These are phyloP conservation scores for Hemibagrus guttatus DNA, from an alignment of 2,797 vertebrate species.

Conservation along the genomic window DNA sequence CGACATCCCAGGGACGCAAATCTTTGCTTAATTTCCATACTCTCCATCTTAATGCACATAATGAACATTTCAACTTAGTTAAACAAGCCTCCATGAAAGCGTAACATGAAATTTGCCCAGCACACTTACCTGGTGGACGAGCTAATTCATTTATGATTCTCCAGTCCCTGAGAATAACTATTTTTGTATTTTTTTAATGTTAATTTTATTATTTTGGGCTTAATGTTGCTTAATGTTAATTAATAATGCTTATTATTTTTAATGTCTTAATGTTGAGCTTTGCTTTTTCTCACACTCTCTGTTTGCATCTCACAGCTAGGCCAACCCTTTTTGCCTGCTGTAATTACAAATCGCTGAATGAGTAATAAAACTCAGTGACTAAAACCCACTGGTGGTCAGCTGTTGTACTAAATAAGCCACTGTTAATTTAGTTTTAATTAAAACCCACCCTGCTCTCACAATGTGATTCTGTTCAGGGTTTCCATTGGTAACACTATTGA, in stretches of 20 bases:
- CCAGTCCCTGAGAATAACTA: neutral
- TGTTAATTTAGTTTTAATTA: slow-evolving; percentile 13
- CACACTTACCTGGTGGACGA: neutral
- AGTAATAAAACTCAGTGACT: slow-evolving; percentile 39
- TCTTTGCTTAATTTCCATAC: neutral
- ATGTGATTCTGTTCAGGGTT: neutral
- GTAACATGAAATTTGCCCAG: neutral
- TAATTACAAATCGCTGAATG: slow-evolving; percentile 68
- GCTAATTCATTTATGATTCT: neutral
- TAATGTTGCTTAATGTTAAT: too few relatives aligned
- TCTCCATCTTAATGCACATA: neutral
- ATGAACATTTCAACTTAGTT: neutral
- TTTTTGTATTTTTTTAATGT: neutral
- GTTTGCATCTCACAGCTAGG: slow-evolving; percentile 61
- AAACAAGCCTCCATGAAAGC: neutral
- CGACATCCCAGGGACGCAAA: too few relatives aligned
- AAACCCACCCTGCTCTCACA: neutral
- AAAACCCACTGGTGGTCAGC: neutral
- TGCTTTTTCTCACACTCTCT: slow-evolving; percentile 41
- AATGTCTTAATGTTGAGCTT: neutral
- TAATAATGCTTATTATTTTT: too few relatives aligned
- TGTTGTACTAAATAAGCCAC: slow-evolving; percentile 14
- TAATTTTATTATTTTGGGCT: too few relatives aligned
- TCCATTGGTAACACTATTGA: neutral
- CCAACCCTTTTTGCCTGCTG: slow-evolving; percentile 54